Evolutionary conservation across 2,797 vertebrate species (phyloP), one percentile per base, ranked within the genome.

Genomic region (Epinephelus awoara): DNA sequence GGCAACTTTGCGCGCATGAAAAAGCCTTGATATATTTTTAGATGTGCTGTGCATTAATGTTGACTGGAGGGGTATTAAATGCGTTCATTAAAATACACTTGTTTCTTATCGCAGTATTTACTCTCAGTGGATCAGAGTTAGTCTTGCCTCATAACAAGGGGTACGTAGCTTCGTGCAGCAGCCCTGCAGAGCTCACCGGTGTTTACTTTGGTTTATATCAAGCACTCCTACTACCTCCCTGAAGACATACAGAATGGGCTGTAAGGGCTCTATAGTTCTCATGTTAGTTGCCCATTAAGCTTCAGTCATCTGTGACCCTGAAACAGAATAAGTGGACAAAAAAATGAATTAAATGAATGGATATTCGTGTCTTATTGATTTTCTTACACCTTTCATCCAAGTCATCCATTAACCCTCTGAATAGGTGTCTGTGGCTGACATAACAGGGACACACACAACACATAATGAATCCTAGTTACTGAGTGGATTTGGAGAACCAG

Each of bases 321-420:
- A 58, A 23, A 77, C 40, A n/a, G 14, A 59, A 64, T 9, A 54
- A 42, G 9, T 14, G 3, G 6, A 9, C 2, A 46, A 40, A 61
- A 75, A 77, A 46, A 12, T 29, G 1, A 79, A 66, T 27, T 46
- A 49, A 73, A 75, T 61, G 1, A 75, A 65, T 46, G 23, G 9
- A 67, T 74, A 51, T 75, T 21, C 50, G 68, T 58, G 66, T 72
- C 49, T 34, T 55, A 82, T 85, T 79, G 73, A 88, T 72, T 80
- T 80, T 77, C 42, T 67, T 62, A 34, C 49, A 69, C 2, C 23
- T 25, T 64, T 76, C 54, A 65, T 61, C 84, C n/a, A 74, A 72
- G 52, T 57, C 21, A 67, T 50, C 67, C 58, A 23, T 67, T 75
- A 57, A 67, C 67, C 40, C 63, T 11, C 9, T 11, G 40, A n/a